phyloP scores from a whole-genome alignment of 1,140 invertebrate genomes.

The Pomacea maculata region DNA sequence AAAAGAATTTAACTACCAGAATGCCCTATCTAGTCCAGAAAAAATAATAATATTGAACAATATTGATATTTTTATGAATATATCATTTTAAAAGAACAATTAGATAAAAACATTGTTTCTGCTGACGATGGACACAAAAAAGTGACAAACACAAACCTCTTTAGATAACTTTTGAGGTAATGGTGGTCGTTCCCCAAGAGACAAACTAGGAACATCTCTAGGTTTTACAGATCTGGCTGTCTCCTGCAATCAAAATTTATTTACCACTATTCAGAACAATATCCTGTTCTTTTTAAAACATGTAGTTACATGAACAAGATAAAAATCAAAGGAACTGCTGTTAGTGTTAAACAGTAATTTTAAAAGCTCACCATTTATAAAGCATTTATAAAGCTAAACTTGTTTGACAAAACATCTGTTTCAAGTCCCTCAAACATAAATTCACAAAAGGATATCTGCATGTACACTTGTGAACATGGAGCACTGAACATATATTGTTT shows the following conservation, averaged over 20 bases:
- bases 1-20: background rate
- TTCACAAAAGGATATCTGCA: too few species aligned
- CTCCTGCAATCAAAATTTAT: background rate
- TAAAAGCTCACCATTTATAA: too few species aligned
- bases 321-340: too few species aligned
- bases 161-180: slow-evolving; percentile 11
- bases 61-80: background rate
- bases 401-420: too few species aligned
- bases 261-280: background rate
- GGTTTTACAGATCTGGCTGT: background rate
- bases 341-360: too few species aligned
- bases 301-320: background rate
- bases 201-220: slow-evolving; percentile 6
- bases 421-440: too few species aligned
- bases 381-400: too few species aligned
- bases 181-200: slow-evolving; percentile 8
- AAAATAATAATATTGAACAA: background rate
- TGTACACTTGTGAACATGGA: too few species aligned
- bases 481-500: too few species aligned
- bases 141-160: background rate
- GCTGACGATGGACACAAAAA: background rate
- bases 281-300: background rate
- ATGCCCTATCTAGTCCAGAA: background rate
- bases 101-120: background rate
- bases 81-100: background rate